phyloP scores from a whole-genome alignment of 2,888 invertebrate species.

The Eudemis profundana region DNA sequence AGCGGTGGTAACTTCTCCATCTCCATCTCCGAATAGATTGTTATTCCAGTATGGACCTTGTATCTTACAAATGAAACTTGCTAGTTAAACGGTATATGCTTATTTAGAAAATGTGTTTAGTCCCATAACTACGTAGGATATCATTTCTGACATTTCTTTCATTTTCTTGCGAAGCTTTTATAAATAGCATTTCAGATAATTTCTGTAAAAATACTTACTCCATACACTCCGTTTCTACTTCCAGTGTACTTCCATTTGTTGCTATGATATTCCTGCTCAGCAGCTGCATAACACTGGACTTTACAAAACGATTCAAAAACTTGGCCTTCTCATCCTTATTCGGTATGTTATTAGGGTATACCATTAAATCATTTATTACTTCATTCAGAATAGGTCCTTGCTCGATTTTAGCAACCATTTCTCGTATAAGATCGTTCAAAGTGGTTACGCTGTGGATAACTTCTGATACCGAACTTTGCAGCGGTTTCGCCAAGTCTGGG shows the following conservation, averaged over 20 bases:
- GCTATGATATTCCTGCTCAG: slow-evolving; percentile 60
- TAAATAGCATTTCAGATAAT: too few relatives aligned
- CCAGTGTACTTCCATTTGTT: slow-evolving; percentile 52
- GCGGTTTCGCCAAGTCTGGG: slow-evolving; percentile 91
- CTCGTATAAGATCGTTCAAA: slow-evolving; percentile 82
- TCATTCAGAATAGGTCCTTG: slow-evolving; percentile 60
- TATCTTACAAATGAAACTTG: too few relatives aligned
- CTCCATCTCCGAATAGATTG: too few relatives aligned
- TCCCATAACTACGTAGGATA: too few relatives aligned
- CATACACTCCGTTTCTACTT: slow-evolving; percentile 75
- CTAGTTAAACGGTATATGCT: too few relatives aligned
- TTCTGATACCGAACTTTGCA: slow-evolving; percentile 88
- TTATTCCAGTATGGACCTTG: too few relatives aligned
- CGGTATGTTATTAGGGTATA: slow-evolving; percentile 76
- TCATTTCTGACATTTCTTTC: too few relatives aligned
- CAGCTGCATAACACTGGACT: slow-evolving; percentile 65
- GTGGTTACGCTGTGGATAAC: slow-evolving; percentile 87
- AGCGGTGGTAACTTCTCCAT: too few relatives aligned
- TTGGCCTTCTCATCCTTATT: slow-evolving; percentile 54
- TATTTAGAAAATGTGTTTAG: too few relatives aligned
- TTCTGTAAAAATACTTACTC: slow-evolving; percentile 67
- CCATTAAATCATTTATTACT: slow-evolving; percentile 76
- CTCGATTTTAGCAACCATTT: slow-evolving; percentile 70
- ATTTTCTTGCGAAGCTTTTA: too few relatives aligned
- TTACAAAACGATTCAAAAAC: slow-evolving; percentile 79